Evolutionary conservation across 2,113 vertebrate genomes (phyloP).

Genomic region (Chloropsis cyanopogon): DNA sequence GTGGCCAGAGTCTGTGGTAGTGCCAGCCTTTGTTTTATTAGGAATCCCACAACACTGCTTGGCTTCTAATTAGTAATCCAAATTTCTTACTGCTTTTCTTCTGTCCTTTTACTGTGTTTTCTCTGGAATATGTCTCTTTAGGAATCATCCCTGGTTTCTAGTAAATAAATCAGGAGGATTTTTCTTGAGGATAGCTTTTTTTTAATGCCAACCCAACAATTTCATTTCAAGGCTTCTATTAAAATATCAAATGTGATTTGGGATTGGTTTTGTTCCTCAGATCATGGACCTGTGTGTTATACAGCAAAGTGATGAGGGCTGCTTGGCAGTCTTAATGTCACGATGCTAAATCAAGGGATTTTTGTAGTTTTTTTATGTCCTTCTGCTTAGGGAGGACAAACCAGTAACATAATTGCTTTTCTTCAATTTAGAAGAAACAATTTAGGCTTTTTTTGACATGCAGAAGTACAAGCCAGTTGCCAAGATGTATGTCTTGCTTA

Average conservation of each 20-base stretch:
- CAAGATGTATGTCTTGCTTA: neutral
- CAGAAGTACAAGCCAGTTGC: no score
- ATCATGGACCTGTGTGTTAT: neutral
- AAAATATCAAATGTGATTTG: neutral
- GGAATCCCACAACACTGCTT: neutral
- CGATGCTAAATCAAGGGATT: no score
- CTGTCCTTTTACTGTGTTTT: neutral
- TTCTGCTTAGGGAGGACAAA: neutral
- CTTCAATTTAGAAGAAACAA: neutral
- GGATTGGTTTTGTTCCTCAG: neutral
- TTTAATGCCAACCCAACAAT: neutral
- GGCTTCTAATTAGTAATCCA: neutral
- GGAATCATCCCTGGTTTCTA: neutral
- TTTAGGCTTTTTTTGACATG: neutral
- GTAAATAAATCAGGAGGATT: neutral
- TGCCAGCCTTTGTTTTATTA: neutral
- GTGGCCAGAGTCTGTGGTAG: neutral
- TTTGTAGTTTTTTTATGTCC: rapidly evolving
- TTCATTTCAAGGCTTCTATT: neutral
- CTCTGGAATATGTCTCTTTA: neutral
- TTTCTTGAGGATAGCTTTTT: neutral
- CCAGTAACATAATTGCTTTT: neutral
- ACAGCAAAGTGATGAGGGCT: neutral
- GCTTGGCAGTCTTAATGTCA: neutral
- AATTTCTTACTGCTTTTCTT: neutral